Evolutionary conservation across 2,888 invertebrate species (phyloP).

Genomic region (Trachelus iudaicus): DNA sequence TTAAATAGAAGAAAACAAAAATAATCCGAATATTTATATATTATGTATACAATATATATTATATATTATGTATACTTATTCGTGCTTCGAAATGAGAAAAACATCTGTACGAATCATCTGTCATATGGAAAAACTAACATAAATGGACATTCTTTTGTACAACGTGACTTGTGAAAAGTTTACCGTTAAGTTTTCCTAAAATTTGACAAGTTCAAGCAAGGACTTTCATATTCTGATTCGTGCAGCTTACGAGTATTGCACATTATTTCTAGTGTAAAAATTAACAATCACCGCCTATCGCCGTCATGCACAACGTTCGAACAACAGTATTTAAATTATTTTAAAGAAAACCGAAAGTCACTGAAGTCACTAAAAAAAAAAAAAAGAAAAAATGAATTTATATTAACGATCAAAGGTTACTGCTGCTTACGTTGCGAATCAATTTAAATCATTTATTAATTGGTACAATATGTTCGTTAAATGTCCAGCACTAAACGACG

Average conservation of each 20-base stretch:
- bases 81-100: neutral
- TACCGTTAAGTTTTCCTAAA: neutral
- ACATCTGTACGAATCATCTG: neutral
- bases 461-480: neutral
- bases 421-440: neutral
- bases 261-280: neutral
- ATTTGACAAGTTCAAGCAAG: neutral
- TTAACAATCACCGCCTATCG: neutral
- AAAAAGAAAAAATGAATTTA: neutral
- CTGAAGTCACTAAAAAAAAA: neutral
- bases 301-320: neutral
- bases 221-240: neutral
- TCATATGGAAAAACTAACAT: neutral
- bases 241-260: neutral
- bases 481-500: slow-evolving; percentile 1
- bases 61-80: neutral
- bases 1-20: neutral
- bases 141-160: neutral
- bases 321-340: neutral
- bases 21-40: neutral
- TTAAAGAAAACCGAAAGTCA: neutral
- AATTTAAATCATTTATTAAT: slow-evolving; percentile 1
- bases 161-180: neutral
- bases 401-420: slow-evolving; percentile 1
- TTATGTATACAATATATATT: neutral